phyloP scores from a whole-genome alignment of 2,888 invertebrate species.

The Acanthosepion lycidas region DNA sequence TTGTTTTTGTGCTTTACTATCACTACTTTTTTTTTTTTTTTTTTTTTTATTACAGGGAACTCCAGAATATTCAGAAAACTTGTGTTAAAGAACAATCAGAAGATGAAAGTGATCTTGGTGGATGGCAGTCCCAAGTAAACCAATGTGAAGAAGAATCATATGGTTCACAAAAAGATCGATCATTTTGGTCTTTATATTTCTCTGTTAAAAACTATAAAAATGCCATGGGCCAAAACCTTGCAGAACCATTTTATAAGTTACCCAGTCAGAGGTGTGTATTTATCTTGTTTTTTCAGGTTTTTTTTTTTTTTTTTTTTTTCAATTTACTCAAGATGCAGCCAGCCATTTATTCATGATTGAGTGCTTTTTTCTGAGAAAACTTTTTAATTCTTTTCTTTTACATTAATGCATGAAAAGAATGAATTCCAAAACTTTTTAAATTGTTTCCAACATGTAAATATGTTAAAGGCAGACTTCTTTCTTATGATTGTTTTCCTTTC shows the following conservation, averaged over 20 bases:
- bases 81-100: conserved; percentile 48
- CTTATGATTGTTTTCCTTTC: too few relatives aligned
- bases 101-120: conserved; percentile 52
- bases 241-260: conserved; percentile 93
- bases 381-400: too few relatives aligned
- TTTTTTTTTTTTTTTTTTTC: background rate
- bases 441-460: too few relatives aligned
- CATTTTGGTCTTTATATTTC: conserved; percentile 88
- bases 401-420: too few relatives aligned
- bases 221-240: conserved; percentile 83
- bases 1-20: too few relatives aligned
- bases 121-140: conserved; percentile 50
- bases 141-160: conserved; percentile 76
- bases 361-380: too few relatives aligned
- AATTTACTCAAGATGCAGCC: too few relatives aligned
- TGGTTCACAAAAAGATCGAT: conserved; percentile 74
- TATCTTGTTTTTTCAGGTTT: background rate
- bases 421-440: too few relatives aligned
- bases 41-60: background rate
- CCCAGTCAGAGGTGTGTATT: conserved; percentile 80
- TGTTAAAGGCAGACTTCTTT: too few relatives aligned
- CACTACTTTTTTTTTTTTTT: background rate
- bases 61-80: background rate
- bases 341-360: too few relatives aligned
- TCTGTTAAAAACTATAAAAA: conserved; percentile 79